Percentiles rank a stretch among this genome's conserved stretches.
phyloP scores from a whole-genome alignment of 2,797 vertebrate genomes.

The Argya squamiceps region DNA sequence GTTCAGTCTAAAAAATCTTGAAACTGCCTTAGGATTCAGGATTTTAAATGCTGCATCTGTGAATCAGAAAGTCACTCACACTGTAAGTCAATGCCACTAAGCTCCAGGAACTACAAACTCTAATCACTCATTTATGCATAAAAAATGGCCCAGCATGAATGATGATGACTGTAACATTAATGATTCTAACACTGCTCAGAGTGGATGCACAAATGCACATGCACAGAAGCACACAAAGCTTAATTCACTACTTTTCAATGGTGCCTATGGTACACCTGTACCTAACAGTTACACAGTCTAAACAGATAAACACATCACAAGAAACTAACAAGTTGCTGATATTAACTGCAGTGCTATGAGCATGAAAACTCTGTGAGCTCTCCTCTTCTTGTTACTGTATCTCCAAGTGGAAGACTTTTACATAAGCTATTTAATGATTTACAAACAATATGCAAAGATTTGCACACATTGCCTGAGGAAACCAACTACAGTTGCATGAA shows the following conservation, averaged over 20 bases:
- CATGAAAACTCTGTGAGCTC: not conserved
- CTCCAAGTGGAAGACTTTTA: not conserved
- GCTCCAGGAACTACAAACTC: not conserved
- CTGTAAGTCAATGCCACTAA: constrained; percentile 27
- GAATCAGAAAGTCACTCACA: constrained; percentile 67
- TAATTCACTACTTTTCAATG: not conserved
- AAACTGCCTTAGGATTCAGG: constrained; percentile 93
- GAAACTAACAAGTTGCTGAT: not conserved
- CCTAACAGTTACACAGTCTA: not conserved
- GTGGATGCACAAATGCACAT: not conserved
- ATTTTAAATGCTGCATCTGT: constrained; percentile 99
- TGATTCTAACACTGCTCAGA: not conserved
- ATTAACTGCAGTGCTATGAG: not conserved
- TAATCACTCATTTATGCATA: not conserved
- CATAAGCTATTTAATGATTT: not conserved
- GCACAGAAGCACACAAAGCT: not conserved
- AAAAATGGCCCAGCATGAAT: not conserved
- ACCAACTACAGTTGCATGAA: not conserved
- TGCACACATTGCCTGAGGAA: not conserved
- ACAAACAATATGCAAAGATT: not conserved
- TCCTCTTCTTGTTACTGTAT: not conserved
- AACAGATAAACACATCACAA: not conserved
- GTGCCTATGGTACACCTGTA: not conserved
- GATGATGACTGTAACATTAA: not conserved
- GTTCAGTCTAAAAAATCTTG: constrained; percentile 94